Conservation (phyloP, 2,888 invertebrate species). For the Xylota segnis region DNA sequence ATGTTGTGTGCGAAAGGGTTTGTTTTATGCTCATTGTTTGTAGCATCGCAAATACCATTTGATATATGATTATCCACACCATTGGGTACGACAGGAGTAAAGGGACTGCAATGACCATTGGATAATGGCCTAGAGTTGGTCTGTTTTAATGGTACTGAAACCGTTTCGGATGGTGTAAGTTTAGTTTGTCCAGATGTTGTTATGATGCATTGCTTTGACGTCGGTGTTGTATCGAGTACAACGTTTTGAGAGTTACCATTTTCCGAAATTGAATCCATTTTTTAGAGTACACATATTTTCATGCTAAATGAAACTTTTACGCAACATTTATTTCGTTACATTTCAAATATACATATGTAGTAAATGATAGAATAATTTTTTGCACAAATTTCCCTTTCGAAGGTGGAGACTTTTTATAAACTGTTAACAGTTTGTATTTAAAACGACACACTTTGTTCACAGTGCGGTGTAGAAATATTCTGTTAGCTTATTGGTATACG, state of each 20-base stretch:
- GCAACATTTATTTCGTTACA: background rate
- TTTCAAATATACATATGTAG: background rate
- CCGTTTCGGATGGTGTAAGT: conserved; percentile 36
- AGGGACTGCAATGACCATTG: conserved; percentile 48
- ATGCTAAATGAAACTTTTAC: background rate
- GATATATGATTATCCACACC: conserved; percentile 44
- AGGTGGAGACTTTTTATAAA: background rate
- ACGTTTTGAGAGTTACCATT: conserved; percentile 15
- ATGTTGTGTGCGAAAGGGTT: conserved; percentile 65
- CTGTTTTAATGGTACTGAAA: conserved; percentile 33
- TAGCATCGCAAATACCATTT: conserved; percentile 37
- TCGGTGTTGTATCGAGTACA: conserved; percentile 19
- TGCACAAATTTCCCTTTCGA: background rate
- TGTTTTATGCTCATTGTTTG: conserved; percentile 57
- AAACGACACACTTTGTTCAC: no score
- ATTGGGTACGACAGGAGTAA: conserved; percentile 23
- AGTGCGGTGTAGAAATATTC: no score
- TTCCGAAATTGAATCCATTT: conserved; percentile 52
- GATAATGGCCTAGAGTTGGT: conserved; percentile 22
- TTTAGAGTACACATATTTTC: conserved; percentile 13
- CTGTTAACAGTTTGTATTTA: no score
- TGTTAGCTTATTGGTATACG: no score
- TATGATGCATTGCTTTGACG: conserved; percentile 31
- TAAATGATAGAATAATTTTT: background rate
- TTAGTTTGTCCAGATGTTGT: background rate